Conservation (phyloP, 2,113 vertebrate genomes). For the Micronisus gabar region DNA sequence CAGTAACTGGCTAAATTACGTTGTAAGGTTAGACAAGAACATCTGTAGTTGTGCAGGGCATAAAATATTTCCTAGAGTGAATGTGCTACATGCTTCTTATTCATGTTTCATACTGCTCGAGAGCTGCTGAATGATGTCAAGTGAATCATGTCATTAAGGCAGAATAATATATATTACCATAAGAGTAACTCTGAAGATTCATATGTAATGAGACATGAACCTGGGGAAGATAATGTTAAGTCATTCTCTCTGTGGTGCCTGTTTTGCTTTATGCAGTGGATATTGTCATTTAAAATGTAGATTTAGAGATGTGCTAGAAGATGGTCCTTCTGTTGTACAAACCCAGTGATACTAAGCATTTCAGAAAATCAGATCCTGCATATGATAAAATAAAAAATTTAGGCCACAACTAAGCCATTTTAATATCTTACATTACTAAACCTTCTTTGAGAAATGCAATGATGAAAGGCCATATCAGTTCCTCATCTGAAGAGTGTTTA, state of each 20-base stretch:
- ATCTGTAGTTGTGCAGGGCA: not conserved
- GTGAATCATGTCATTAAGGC: not conserved
- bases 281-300: not conserved
- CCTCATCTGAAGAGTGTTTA: not conserved
- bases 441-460: not conserved
- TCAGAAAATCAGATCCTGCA: not conserved
- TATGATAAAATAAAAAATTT: not conserved
- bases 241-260: not conserved
- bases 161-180: not conserved
- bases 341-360: not conserved
- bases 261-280: not conserved
- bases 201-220: not conserved
- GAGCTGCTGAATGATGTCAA: not conserved
- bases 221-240: not conserved
- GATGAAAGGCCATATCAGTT: not conserved
- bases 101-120: not conserved
- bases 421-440: not conserved
- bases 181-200: not conserved
- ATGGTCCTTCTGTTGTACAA: not conserved
- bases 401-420: not conserved
- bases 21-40: not conserved
- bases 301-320: not conserved
- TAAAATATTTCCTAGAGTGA: not conserved
- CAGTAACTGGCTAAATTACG: not conserved
- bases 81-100: not conserved